These are phyloP conservation scores for Botia kubotai DNA, from an alignment of 2,797 vertebrate genomes.

Conservation along the genomic window DNA sequence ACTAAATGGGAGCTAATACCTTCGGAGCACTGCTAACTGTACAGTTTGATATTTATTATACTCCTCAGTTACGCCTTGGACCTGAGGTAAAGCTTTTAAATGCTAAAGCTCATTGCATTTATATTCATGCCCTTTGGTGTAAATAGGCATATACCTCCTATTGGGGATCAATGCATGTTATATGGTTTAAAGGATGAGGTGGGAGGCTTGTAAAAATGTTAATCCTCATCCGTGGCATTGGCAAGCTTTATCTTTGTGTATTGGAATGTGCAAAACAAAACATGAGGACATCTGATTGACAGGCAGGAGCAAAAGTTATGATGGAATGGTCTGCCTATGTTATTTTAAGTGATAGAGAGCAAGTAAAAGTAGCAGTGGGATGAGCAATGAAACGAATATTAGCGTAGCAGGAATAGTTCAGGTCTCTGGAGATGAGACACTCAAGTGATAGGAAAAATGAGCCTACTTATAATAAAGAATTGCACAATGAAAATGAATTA, in stretches of 20 bases:
- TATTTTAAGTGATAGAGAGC: conserved; percentile 7
- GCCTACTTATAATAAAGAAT: conserved; percentile 54
- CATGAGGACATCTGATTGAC: not conserved
- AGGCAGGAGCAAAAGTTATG: not conserved
- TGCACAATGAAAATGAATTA: conserved; percentile 60
- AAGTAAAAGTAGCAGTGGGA: not conserved
- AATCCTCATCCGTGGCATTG: conserved; percentile 1
- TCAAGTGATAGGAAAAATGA: conserved; percentile 51
- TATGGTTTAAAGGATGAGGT: conserved; percentile 12
- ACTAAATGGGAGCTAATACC: conserved; percentile 45
- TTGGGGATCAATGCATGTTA: conserved; percentile 43
- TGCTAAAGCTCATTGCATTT: conserved; percentile 34
- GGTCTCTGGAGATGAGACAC: conserved; percentile 40
- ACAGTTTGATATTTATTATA: conserved; percentile 34
- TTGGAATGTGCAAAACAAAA: not conserved
- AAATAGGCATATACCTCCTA: conserved; percentile 25
- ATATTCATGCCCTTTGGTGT: conserved; percentile 14
- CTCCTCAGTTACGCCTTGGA: conserved; percentile 13
- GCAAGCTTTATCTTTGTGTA: conserved; percentile 8
- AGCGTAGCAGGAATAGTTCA: conserved; percentile 16
- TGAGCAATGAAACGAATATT: conserved; percentile 13
- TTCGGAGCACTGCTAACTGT: conserved; percentile 26
- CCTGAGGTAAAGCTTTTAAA: conserved; percentile 8
- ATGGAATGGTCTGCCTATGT: conserved; percentile 16
- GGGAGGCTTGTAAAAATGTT: conserved; percentile 36